Conservation (phyloP, 2,888 invertebrate genomes). For the Heteromurus nitidus region DNA sequence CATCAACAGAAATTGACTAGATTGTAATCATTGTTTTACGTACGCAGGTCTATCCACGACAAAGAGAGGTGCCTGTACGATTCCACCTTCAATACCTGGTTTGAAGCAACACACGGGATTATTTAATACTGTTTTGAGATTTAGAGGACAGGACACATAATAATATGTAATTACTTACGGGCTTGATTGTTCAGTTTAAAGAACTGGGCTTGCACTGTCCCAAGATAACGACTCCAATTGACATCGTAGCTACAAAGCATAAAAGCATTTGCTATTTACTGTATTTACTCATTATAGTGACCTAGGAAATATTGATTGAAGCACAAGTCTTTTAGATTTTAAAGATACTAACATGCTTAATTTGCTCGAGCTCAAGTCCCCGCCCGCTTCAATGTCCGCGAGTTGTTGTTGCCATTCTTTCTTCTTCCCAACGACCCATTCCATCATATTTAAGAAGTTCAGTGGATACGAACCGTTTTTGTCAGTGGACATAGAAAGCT, state of each 20-base stretch:
- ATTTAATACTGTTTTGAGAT: background rate
- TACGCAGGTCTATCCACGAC: conserved; percentile 33
- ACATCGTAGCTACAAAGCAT: conserved; percentile 21
- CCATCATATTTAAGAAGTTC: conserved; percentile 26
- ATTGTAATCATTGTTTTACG: background rate
- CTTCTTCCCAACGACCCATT: conserved; percentile 26
- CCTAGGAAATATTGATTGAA: background rate
- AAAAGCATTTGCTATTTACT: background rate
- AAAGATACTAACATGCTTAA: background rate
- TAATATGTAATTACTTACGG: conserved; percentile 30
- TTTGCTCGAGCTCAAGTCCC: background rate
- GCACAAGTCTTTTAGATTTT: background rate
- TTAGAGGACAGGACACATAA: background rate
- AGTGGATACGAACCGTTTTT: background rate
- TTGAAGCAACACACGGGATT: background rate
- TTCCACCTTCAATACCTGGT: conserved; percentile 40
- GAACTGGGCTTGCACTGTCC: conserved; percentile 37
- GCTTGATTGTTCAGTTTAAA: conserved; percentile 39
- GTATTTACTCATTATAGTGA: background rate
- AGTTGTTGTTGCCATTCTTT: conserved; percentile 9
- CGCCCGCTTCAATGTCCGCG: background rate
- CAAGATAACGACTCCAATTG: conserved; percentile 38
- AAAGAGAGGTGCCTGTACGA: conserved; percentile 38
- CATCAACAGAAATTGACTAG: background rate
- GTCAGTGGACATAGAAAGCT: background rate